Conservation (phyloP, 2,797 vertebrate genomes). For the Nyctalus aviator region DNA sequence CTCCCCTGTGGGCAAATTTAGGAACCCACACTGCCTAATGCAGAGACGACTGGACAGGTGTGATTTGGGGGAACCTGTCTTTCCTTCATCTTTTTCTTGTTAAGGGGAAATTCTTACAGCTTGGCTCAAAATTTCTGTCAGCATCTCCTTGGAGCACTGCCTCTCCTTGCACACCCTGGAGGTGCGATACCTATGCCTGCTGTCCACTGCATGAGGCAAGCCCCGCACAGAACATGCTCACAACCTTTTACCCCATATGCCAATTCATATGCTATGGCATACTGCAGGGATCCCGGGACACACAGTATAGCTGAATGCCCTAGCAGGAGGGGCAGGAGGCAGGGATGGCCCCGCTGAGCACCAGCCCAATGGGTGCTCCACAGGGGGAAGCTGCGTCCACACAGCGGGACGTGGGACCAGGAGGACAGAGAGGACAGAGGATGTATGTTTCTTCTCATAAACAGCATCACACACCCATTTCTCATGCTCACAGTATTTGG, state of each 20-base stretch:
- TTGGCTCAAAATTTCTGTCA: constrained; percentile 68
- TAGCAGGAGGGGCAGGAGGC: neutral
- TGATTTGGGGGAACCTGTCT: constrained; percentile 9
- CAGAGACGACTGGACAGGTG: neutral
- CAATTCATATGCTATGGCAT: neutral
- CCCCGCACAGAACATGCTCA: neutral
- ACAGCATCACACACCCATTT: accelerated
- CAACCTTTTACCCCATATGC: neutral
- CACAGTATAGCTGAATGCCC: neutral
- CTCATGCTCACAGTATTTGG: neutral
- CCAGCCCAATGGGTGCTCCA: neutral
- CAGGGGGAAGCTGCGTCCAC: neutral
- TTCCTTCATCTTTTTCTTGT: neutral
- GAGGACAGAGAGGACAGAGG: neutral
- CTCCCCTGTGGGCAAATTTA: neutral
- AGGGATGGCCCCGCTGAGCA: neutral
- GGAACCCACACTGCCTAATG: neutral
- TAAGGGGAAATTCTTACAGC: constrained; percentile 50
- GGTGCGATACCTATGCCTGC: neutral
- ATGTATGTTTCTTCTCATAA: neutral
- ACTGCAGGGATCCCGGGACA: neutral
- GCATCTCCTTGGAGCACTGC: constrained; percentile 11
- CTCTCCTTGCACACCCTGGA: constrained; percentile 23
- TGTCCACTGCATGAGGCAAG: neutral
- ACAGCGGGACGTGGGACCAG: neutral